Conservation (phyloP, 2,113 vertebrate species). For the Eubucco bourcierii region DNA sequence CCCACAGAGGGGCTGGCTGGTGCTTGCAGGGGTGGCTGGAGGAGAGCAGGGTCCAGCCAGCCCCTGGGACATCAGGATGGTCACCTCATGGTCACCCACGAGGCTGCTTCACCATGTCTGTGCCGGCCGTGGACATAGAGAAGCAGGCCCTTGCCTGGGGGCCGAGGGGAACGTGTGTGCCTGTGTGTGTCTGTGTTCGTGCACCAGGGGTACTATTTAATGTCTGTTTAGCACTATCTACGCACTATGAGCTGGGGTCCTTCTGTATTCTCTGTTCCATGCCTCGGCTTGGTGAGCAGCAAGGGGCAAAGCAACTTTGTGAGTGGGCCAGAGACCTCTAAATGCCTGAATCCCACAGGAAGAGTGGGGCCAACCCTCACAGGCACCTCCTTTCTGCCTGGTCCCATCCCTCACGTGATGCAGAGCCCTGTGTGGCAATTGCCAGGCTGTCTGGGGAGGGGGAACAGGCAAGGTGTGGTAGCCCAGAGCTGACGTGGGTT, state of each 20-base stretch:
- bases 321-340: neutral
- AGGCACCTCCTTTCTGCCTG: neutral
- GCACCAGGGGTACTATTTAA: constrained; percentile 57
- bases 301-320: neutral
- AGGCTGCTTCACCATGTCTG: neutral
- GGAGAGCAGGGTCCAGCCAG: neutral
- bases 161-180: neutral
- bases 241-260: neutral
- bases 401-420: neutral
- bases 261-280: neutral
- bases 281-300: neutral
- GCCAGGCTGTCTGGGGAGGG: fast-evolving
- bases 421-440: neutral
- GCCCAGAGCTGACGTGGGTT: neutral
- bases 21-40: neutral
- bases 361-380: neutral
- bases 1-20: neutral
- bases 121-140: neutral
- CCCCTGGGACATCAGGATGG: neutral
- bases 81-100: neutral
- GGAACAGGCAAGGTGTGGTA: neutral
- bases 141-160: neutral
- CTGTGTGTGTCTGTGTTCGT: neutral
- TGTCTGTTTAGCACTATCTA: constrained; percentile 43
- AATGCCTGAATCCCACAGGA: neutral